phyloP scores from a whole-genome alignment of 1,140 invertebrate genomes.

The Drosophila biarmipes region DNA sequence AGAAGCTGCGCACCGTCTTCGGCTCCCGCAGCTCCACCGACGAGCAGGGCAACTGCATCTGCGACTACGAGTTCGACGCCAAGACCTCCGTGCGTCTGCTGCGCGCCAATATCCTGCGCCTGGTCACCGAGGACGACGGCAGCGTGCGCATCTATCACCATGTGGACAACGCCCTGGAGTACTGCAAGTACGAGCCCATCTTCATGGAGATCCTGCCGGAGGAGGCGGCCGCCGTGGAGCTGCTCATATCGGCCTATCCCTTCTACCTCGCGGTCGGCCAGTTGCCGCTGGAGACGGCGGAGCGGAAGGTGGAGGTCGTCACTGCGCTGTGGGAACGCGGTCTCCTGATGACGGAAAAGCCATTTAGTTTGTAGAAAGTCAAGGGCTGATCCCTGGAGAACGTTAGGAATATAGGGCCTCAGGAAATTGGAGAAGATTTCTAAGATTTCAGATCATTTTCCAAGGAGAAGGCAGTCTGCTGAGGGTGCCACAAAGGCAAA shows the following conservation, averaged over 20 bases:
- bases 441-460: background rate
- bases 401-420: background rate
- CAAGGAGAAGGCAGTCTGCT: too few species aligned
- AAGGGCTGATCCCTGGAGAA: background rate
- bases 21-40: conserved; percentile 89
- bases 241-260: conserved; percentile 91
- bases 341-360: conserved; percentile 87
- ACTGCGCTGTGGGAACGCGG: conserved; percentile 90
- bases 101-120: conserved; percentile 89
- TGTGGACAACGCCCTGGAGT: conserved; percentile 92
- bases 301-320: conserved; percentile 87
- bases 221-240: conserved; percentile 89
- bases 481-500: too few species aligned
- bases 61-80: conserved; percentile 88
- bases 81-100: conserved; percentile 90
- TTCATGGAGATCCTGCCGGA: conserved; percentile 90
- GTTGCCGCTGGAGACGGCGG: conserved; percentile 88
- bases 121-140: conserved; percentile 88
- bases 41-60: conserved; percentile 87
- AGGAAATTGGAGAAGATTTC: background rate
- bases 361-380: conserved; percentile 73
- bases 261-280: conserved; percentile 89
- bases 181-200: conserved; percentile 92
- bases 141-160: conserved; percentile 90
- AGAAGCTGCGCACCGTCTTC: conserved; percentile 88